Evolutionary conservation across 2,113 vertebrate genomes (phyloP).

Genomic region (Pseudopodoces humilis): DNA sequence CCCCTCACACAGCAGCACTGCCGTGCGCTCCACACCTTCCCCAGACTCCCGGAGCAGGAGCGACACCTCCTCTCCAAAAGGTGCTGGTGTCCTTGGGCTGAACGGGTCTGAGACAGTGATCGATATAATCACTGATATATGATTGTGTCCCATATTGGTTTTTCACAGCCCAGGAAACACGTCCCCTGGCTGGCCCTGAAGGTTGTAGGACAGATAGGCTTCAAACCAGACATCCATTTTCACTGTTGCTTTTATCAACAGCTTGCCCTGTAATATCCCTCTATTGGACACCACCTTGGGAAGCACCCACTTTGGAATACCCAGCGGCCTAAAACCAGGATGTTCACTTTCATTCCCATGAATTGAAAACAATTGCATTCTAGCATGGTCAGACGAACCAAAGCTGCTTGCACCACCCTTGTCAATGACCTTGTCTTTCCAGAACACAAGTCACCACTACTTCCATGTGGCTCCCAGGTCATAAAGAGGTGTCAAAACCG

Average conservation of each 20-base stretch:
- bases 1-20: not conserved
- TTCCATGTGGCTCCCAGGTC: constrained; percentile 17
- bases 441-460: not conserved
- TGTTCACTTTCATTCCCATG: not conserved
- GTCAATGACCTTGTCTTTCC: not conserved
- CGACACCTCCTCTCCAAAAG: not conserved
- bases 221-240: constrained; percentile 22
- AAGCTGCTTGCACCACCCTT: not conserved
- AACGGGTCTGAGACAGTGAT: constrained; percentile 46
- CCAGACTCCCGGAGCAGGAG: not conserved
- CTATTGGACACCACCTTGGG: not conserved
- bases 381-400: fast-evolving
- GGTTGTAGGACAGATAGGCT: constrained; percentile 54
- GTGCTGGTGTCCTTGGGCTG: constrained; percentile 34
- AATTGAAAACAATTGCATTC: not conserved
- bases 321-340: not conserved
- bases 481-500: constrained; percentile 26
- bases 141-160: constrained; percentile 53
- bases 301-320: not conserved
- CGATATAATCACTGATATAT: constrained; percentile 45
- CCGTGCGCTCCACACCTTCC: fast-evolving
- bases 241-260: not conserved
- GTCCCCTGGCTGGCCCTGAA: constrained; percentile 55
- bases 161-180: constrained; percentile 63
- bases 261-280: not conserved